These are phyloP conservation scores for Macaca fascicularis DNA, from an alignment of 2,113 vertebrate species.

Conservation along the genomic window T2T-MFA8v1.1 NC_088384.1:106996001-106996500, in stretches of 20 bases:
- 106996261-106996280: slow-evolving; percentile 98
- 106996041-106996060: slow-evolving; percentile 92
- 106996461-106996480: slow-evolving; percentile 99
- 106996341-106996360: slow-evolving; percentile 85
- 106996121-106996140: slow-evolving; percentile 92
- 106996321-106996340: slow-evolving; percentile 94
- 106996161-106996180: slow-evolving; percentile 93
- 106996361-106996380: slow-evolving; percentile 91
- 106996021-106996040: slow-evolving; percentile 90
- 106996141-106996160: slow-evolving; percentile 93
- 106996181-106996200: slow-evolving; percentile 95
- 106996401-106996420: slow-evolving; percentile 96
- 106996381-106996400: slow-evolving; percentile 95
- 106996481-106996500: slow-evolving; percentile 99
- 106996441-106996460: slow-evolving; percentile 99
- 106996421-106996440: slow-evolving; percentile 99
- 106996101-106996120: slow-evolving; percentile 88
- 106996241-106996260: slow-evolving; percentile 98
- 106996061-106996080: slow-evolving; percentile 92
- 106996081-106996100: slow-evolving; percentile 92
- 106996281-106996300: slow-evolving; percentile 96
- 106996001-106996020: slow-evolving; percentile 93
- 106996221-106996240: slow-evolving; percentile 99
- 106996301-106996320: slow-evolving; percentile 99
- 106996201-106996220: slow-evolving; percentile 97